A percentile compares a stretch with the other conserved stretches of the same genome.
Conservation (phyloP, 2,797 vertebrate species). For the Falco novaeseelandiae region DNA sequence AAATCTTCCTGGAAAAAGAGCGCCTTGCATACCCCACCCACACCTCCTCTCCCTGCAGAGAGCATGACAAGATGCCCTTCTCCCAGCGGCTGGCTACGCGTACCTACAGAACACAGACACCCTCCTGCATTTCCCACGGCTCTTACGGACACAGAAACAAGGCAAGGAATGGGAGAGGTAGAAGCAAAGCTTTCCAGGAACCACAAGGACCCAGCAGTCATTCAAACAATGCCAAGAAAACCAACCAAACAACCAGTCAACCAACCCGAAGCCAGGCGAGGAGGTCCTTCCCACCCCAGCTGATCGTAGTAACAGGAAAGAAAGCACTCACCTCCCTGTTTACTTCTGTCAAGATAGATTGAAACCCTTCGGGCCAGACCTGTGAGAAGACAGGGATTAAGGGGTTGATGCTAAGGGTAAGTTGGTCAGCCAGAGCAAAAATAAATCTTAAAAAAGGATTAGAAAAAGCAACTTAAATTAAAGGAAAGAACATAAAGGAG, state of each 20-base stretch:
- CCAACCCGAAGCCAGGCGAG: not conserved
- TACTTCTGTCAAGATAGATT: conserved; percentile 94
- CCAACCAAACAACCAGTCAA: not conserved
- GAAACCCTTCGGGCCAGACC: conserved; percentile 93
- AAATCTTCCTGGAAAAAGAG: not conserved
- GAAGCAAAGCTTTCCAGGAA: not conserved
- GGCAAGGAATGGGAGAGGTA: not conserved
- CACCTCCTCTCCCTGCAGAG: not conserved
- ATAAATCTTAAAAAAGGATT: not conserved
- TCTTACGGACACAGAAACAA: not conserved
- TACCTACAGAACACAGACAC: not conserved
- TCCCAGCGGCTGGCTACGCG: not conserved
- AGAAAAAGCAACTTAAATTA: conserved; percentile 18
- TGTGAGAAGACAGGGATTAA: conserved; percentile 75
- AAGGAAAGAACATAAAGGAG: not conserved
- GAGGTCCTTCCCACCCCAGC: conserved; percentile 30
- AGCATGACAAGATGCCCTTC: accelerated
- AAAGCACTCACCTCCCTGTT: conserved; percentile 91
- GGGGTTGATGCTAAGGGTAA: conserved; percentile 45
- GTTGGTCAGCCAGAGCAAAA: conserved; percentile 51
- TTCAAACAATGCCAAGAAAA: not conserved
- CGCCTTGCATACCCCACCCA: not conserved
- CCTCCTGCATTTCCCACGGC: not conserved
- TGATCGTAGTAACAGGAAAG: conserved; percentile 52
- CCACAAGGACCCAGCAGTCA: not conserved